Base-by-base conservation (phyloP, 2,888 invertebrate genomes). In the Mesorhabditis spiculigera region DNA sequence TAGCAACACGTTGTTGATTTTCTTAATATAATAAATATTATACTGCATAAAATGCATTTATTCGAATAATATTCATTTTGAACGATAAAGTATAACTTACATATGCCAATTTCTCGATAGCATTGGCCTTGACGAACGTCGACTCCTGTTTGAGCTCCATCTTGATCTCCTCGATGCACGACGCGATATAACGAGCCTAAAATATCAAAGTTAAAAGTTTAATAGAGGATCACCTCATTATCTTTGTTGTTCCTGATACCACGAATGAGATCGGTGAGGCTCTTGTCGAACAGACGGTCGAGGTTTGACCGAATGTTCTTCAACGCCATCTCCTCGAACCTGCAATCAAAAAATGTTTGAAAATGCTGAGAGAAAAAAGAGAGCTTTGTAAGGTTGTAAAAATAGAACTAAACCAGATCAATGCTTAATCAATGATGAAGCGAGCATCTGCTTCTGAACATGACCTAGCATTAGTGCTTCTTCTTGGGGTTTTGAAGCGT, bases 151-250 rank as follows among this genome's bases (percentile, higher is more conserved):
- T 91, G 79, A 99, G 88, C 88, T 99, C 98, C 85, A 93, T 92
- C 88, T 98, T 99, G 85, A 99, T 98, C 89, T 99, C 97, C 89
- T 99, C 98, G 90, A 99, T 94, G 88, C 98, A 97, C 89, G 96
- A 94, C 77, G 96, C 93, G 87, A 99, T 97, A 87, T 96, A 99
- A 88, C 96, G 95, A 68, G 93, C 92, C 97, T 98, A 86, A 65
- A 88, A 71, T 28, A 70, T 68, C 5, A 16, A 44, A 58, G 43
- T 43, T 65, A 45, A 50, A 63, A 63, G 44, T 65, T 66, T 63
- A 65, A 45, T 58, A 16, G 10, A 45, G 4, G 65, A 44, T 89
- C 90, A 96, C 97, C 93, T 99, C 98, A 90, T 95, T 96, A 89
- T 98, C 97, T 90, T 97, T 98, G 89, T 98, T 97, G 89, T 99